Percentiles rank a stretch among this genome's conserved stretches.
Evolutionary conservation across 2,113 vertebrate species (phyloP).

Genomic region (Labrus mixtus): DNA sequence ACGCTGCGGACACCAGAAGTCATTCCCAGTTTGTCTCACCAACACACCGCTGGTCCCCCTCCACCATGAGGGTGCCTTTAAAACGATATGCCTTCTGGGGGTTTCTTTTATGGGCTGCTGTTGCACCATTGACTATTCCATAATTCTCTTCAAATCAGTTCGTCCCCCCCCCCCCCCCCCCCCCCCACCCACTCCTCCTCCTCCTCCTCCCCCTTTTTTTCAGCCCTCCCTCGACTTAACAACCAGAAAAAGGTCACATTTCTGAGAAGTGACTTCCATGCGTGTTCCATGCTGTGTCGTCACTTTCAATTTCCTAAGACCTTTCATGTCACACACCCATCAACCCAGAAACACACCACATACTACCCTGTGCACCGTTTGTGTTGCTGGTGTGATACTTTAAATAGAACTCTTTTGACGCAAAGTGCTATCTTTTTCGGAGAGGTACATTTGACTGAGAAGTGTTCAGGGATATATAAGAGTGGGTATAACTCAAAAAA

Average conservation of each 20-base stretch:
- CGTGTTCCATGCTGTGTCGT: conserved; percentile 83
- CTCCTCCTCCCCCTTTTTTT: conserved; percentile 19
- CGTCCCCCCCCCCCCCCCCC: conserved; percentile 53
- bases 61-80: conserved; percentile 71
- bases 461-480: too few relatives aligned
- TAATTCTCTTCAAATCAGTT: conserved; percentile 80
- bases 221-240: conserved; percentile 74
- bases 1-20: conserved; percentile 73
- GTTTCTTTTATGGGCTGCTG: conserved; percentile 64
- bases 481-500: too few relatives aligned
- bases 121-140: conserved; percentile 74
- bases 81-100: conserved; percentile 78
- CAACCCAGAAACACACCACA: conserved; percentile 55
- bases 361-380: conserved; percentile 3
- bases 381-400: background rate
- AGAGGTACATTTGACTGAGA: too few relatives aligned
- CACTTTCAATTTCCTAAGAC: conserved; percentile 85
- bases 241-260: conserved; percentile 86
- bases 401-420: background rate
- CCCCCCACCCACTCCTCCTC: background rate
- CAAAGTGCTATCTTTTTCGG: background rate
- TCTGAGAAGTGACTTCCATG: conserved; percentile 84
- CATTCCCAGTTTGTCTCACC: conserved; percentile 78
- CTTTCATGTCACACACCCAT: conserved; percentile 79
- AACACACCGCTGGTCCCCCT: conserved; percentile 61